Base-by-base conservation (phyloP, 2,113 vertebrate genomes). In the Thunnus thynnus region DNA sequence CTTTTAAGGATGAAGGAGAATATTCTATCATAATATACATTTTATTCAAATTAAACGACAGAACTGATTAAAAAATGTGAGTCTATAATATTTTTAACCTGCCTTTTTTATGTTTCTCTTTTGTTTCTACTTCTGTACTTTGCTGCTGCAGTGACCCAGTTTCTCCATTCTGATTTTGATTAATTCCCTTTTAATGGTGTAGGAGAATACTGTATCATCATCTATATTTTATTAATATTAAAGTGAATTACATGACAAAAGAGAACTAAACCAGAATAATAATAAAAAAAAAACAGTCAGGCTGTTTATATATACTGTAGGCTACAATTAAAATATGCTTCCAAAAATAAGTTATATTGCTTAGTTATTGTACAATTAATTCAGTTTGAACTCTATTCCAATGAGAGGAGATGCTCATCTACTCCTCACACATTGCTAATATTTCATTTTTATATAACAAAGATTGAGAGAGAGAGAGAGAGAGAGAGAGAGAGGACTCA, bases 381-480 rank as follows among this genome's bases (percentile, higher is more conserved):
- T n/a, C 18, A 47, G 32, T 1, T 30, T 46, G 36, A 75, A 76
- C 52, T 30, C 18, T 36, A 27, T 11, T 78, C 57, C 46, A 64
- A 51, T 9, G 7, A 25, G 4, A 46, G 25, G 17, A 55, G 52
- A 46, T 14, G 58, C 41, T 57, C 18, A 76, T 71, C 13, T 27
- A 18, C 48, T 80, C 48, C 17, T 25, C 25, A 36, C 60, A 72
- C 11, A 20, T 27, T 73, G 13, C 18, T 51, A 60, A 54, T 51
- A 44, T 76, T 80, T 64, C 5, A 52, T 46, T 57, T 70, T 20
- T 81, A 27, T 13, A 13, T n/a, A 44, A 57, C 22, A 36, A 36
- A 36, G 32, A 77, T 71, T 85, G 32, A 89, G 50, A 55, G 44
- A 2, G 6, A 62, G 4, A 52, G 8, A 51, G 3, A 57, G 3